A percentile compares a stretch with the other conserved stretches of the same genome.
Conservation (phyloP, 2,888 invertebrate genomes). For the Teleogryllus oceanicus region DNA sequence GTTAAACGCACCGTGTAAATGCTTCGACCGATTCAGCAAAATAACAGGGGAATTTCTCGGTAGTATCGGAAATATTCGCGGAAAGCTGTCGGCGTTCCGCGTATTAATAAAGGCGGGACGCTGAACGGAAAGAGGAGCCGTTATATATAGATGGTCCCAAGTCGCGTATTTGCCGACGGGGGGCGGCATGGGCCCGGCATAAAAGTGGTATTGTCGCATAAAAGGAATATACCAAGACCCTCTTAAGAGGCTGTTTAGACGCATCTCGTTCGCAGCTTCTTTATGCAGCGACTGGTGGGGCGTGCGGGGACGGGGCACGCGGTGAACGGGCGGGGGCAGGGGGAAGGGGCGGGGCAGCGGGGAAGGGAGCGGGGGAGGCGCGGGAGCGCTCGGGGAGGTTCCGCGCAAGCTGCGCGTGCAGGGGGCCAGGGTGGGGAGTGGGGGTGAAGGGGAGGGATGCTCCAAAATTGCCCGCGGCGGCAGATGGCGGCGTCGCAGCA, state of each 20-base stretch:
- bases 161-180: neutral
- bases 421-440: too few relatives aligned
- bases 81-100: too few relatives aligned
- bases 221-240: neutral
- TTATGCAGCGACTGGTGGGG: neutral
- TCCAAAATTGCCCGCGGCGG: too few relatives aligned
- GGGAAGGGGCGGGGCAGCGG: neutral
- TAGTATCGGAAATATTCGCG: neutral
- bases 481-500: too few relatives aligned
- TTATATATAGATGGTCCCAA: too few relatives aligned
- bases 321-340: neutral
- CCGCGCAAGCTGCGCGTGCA: too few relatives aligned
- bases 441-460: too few relatives aligned
- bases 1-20: neutral
- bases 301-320: neutral
- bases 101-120: too few relatives aligned
- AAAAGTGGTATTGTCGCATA: neutral
- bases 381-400: neutral
- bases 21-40: neutral
- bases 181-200: neutral
- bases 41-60: neutral
- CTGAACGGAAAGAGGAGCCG: too few relatives aligned
- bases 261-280: constrained; percentile 11
- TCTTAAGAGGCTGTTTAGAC: neutral
- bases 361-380: neutral